Base-by-base conservation (phyloP, 2,113 vertebrate species). In the Grus americana region DNA sequence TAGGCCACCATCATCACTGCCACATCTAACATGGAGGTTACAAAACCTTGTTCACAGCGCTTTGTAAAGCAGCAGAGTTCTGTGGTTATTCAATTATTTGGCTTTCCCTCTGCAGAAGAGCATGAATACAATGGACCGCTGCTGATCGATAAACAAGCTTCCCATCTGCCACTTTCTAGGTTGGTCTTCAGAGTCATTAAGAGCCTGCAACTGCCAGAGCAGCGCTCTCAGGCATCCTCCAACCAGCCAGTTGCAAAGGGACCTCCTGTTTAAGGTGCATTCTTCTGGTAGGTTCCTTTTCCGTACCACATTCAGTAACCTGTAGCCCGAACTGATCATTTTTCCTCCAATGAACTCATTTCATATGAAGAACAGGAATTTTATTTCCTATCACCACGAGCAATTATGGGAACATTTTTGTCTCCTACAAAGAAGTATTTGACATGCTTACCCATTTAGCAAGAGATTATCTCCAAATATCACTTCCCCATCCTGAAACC, bases 401-500 rank as follows among this genome's bases (percentile, higher is more conserved):
- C 16, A 84, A 59, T 30, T 74, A 85, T 14, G 17, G 49, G 32
- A 58, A 93, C 17, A 26, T 22, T 89, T 92, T 78, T 86, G 18
- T 61, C 82, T 91, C 54, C 74, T 47, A 29, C 15, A 73, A 88
- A 85, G 72, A 63, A 75, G 62, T 42, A 90, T 79, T 84, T 59
- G 54, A 67, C n/a, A 61, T 8, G 36, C 63, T 90, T 59, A 90
- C 21, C 23, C 19, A 71, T 81, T 90, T 52, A 86, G 47, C 67
- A 82, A 80, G n/a, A 40, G 9, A 86, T 85, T 85, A 91, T 58
- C 58, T n/a, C 23, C 63, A 89, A 95, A 74, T 88, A 88, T 47
- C 71, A 86, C 82, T 44, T 92, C 88, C 62, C 68, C 84, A 63
- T 91, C 57, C 90, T 86, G 71, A 93, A 95, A 61, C 12, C 24